Conservation (phyloP, 92 coral and sea anemone species). For the Porites cylindrica region DNA sequence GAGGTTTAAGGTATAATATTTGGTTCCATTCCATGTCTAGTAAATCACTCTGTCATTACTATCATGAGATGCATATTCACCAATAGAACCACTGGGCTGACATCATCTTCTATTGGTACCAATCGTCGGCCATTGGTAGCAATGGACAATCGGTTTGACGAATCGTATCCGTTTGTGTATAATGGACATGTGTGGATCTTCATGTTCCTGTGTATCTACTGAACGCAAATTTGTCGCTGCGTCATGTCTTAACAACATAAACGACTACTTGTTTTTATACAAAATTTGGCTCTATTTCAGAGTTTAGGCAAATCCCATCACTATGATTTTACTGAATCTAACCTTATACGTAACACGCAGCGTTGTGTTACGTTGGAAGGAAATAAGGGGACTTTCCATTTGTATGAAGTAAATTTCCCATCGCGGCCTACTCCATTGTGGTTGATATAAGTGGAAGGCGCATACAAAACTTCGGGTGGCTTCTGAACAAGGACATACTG, state of each 20-base stretch:
- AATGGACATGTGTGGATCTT: background rate
- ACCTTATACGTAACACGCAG: slow-evolving; percentile 41
- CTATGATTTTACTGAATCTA: background rate
- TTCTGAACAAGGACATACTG: slow-evolving; percentile 20
- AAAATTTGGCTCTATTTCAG: too few species aligned
- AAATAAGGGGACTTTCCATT: slow-evolving; percentile 43
- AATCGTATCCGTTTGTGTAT: too few species aligned
- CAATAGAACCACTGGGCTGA: background rate
- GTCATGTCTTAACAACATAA: too few species aligned
- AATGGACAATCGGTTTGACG: background rate
- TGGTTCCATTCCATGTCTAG: slow-evolving; percentile 3
- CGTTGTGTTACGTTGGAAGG: slow-evolving; percentile 40
- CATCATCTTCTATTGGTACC: slow-evolving; percentile 15
- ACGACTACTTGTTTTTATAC: too few species aligned
- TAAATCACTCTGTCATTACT: too few species aligned
- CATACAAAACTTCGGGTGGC: slow-evolving; percentile 30
- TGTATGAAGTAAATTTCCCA: slow-evolving; percentile 43
- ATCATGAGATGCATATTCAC: background rate
- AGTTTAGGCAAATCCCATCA: too few species aligned
- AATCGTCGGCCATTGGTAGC: slow-evolving; percentile 12
- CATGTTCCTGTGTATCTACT: too few species aligned
- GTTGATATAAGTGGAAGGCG: slow-evolving; percentile 37
- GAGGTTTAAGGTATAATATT: background rate
- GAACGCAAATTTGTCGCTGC: too few species aligned
- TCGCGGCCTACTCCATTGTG: slow-evolving; percentile 49